Conservation (phyloP, 2,797 vertebrate genomes). For the Serranus cabrilla region DNA sequence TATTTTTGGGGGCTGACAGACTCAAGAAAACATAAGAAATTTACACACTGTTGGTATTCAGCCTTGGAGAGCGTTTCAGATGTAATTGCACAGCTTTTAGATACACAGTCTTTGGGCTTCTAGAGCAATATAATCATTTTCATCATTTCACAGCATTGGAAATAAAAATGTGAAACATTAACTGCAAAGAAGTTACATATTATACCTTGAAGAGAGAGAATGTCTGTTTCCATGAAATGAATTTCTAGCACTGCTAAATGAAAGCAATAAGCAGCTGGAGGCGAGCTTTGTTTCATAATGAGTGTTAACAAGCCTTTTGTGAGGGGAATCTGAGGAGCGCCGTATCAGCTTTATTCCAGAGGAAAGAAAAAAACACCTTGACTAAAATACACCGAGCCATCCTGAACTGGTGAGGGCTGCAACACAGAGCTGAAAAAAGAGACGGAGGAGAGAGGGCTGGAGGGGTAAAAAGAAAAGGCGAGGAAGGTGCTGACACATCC, state of each 20-base stretch:
- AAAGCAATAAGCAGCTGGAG: conserved; percentile 25
- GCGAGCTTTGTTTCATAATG: background rate
- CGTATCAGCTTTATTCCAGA: background rate
- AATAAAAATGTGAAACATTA: too few species aligned
- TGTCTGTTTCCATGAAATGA: background rate
- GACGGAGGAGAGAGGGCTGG: conserved; percentile 14
- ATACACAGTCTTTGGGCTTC: background rate
- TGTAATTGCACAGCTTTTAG: background rate
- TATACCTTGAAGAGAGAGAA: background rate
- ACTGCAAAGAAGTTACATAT: too few species aligned
- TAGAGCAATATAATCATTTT: background rate
- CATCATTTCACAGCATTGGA: background rate
- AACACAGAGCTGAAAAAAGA: conserved; percentile 22
- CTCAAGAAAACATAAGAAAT: background rate
- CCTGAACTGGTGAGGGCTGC: conserved; percentile 15
- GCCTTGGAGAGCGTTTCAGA: background rate
- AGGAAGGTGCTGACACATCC: conserved; percentile 72
- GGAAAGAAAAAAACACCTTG: conserved; percentile 21
- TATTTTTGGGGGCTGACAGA: too few species aligned
- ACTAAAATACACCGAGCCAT: background rate
- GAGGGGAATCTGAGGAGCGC: conserved; percentile 17
- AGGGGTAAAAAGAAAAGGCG: conserved; percentile 49
- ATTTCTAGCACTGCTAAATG: background rate
- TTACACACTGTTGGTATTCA: background rate
- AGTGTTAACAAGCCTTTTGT: conserved; percentile 12